Conservation (phyloP, 2,888 invertebrate species). For the Drepana falcataria region DNA sequence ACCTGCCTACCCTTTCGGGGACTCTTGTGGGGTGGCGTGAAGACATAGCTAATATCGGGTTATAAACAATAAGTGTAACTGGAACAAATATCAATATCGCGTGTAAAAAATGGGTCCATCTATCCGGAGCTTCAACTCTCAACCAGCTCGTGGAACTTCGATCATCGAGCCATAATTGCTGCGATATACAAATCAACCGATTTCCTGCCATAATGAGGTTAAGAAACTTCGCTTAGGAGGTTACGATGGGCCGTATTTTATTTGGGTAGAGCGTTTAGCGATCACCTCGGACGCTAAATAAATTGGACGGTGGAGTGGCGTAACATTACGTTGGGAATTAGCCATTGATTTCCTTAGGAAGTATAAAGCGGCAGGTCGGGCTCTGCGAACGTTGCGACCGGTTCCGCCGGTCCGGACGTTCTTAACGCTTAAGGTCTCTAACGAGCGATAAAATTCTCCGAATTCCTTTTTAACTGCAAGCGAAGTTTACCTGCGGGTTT, state of each 20-base stretch:
- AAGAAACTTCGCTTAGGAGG: constrained; percentile 14
- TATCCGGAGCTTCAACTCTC: constrained; percentile 27
- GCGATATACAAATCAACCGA: constrained; percentile 17
- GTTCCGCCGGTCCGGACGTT: constrained; percentile 30
- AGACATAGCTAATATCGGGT: too few relatives aligned
- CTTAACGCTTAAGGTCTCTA: constrained; percentile 62
- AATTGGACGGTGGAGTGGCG: constrained; percentile 18
- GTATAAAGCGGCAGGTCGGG: constrained; percentile 25
- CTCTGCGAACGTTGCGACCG: constrained; percentile 19
- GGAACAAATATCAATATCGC: constrained; percentile 37
- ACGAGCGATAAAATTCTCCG: constrained; percentile 70
- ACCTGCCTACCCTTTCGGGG: too few relatives aligned
- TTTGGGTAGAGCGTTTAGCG: constrained; percentile 9
- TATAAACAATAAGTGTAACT: constrained; percentile 14
- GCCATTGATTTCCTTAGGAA: constrained; percentile 36
- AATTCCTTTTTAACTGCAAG: constrained; percentile 70
- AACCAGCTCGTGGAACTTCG: constrained; percentile 24
- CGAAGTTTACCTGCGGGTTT: constrained; percentile 71
- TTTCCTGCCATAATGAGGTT: constrained; percentile 14
- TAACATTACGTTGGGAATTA: constrained; percentile 23
- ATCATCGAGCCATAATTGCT: constrained; percentile 18
- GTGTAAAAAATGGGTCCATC: constrained; percentile 21
- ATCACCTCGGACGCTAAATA: constrained; percentile 18
- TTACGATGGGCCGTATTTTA: constrained; percentile 10
- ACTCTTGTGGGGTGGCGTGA: too few relatives aligned